Percentiles rank a stretch among this genome's conserved stretches.
phyloP scores from a whole-genome alignment of 1,140 invertebrate species.

The Drosophila kohkoa region DNA sequence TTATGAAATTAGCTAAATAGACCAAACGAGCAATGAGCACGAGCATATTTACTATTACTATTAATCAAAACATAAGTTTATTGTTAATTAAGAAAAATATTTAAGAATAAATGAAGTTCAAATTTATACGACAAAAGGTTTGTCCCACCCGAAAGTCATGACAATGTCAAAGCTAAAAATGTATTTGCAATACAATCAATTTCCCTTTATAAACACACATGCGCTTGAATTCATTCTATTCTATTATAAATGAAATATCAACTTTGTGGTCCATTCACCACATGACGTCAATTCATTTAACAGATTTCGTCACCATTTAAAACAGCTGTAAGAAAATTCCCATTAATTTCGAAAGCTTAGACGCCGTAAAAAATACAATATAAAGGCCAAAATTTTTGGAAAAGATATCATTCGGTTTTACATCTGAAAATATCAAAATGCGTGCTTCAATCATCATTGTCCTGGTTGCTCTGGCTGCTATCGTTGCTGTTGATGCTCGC shows the following conservation, averaged over 20 bases:
- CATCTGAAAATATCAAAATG: conserved; percentile 25
- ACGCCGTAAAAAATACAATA: conserved; percentile 19
- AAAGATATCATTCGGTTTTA: background rate
- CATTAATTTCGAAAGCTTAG: background rate
- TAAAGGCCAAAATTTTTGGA: conserved; percentile 4
- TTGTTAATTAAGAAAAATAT: too few relatives aligned
- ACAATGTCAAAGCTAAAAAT: too few relatives aligned
- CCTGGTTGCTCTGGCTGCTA: conserved; percentile 29
- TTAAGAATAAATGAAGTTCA: too few relatives aligned
- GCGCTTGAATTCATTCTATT: too few relatives aligned
- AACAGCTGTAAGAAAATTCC: conserved; percentile 3
- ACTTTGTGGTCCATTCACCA: background rate
- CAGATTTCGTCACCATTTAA: background rate
- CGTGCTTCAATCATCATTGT: conserved; percentile 38
- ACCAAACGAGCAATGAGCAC: too few relatives aligned
- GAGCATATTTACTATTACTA: too few relatives aligned
- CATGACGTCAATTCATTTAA: background rate
- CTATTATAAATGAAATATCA: background rate
- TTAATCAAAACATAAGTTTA: too few relatives aligned
- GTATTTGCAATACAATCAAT: too few relatives aligned
- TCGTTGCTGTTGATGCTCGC: conserved; percentile 43
- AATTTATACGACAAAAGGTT: too few relatives aligned
- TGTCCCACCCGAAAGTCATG: too few relatives aligned
- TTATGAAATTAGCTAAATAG: too few relatives aligned
- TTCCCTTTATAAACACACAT: too few relatives aligned